Evolutionary conservation across 2,888 invertebrate species (phyloP), one percentile per base, ranked within the genome.

Genomic region (Argyra leucocephala): DNA sequence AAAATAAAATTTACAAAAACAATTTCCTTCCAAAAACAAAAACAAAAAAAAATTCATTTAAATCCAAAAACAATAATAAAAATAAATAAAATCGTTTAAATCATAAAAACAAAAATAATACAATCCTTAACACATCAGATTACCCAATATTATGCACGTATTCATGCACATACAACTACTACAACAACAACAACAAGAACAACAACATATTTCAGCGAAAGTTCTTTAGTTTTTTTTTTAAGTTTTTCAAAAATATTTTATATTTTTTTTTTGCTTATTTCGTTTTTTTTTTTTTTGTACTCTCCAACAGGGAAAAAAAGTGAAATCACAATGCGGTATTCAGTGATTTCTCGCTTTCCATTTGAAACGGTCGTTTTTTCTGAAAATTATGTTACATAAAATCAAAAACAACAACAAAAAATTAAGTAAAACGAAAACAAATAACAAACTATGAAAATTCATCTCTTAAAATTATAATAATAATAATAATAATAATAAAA

Each of bases 301-400:
- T 31, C 12, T 31, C 31, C 48, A n/a, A n/a, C n/a, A 48, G 48
- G 48, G 18, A 48, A 48, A 48, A n/a, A 48, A 48, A 48, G 48
- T 48, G 48, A 48, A 48, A 12, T 48, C 48, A 48, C 48, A 48
- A 48, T 48, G 48, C 48, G 48, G 48, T 48, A 48, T 48, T 48
- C 18, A 48, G 48, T 48, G 15, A 48, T 48, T 48, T 48, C n/a
- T 48, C 18, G 48, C 18, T 12, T 6, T 18, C 12, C 48, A 48
- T 48, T 48, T 9, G 9, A 48, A 48, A 48, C 48, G 48, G 48
- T 9, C 15, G 48, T 31, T 31, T 31, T 31, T 48, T 9, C 48
- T 48, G 2, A 2, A 48, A 48, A 18, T 48, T 48, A 48, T 48
- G 12, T 48, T 48, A 18, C 18, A 48, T 18, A 48, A 48, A 48